A percentile compares a stretch with the other conserved stretches of the same genome.
These are phyloP conservation scores for Lanistes nyassanus DNA, from an alignment of 1,140 invertebrate genomes.

Conservation along the genomic window DNA sequence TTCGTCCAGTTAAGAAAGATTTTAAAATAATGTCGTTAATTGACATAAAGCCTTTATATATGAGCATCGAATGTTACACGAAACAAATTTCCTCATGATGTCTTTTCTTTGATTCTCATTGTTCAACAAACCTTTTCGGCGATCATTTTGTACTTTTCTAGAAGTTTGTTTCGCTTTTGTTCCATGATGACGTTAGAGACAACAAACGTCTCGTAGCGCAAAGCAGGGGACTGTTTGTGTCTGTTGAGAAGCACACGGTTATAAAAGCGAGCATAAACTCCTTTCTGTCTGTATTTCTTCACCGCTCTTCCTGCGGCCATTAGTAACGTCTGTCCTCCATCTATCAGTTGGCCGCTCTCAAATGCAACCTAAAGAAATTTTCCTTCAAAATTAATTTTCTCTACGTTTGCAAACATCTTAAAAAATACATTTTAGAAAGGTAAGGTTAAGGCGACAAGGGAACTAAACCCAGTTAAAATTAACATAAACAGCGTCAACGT, in stretches of 20 bases:
- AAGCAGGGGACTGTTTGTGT: background rate
- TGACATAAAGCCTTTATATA: background rate
- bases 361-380: background rate
- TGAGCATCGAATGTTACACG: background rate
- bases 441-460: no score
- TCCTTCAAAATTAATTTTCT: no score
- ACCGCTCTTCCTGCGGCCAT: background rate
- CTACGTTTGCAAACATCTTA: no score
- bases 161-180: background rate
- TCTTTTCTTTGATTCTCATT: background rate
- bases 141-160: background rate
- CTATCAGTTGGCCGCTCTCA: background rate
- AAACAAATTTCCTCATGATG: background rate
- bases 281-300: background rate
- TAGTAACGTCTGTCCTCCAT: background rate
- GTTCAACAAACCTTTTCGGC: background rate
- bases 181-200: background rate
- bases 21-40: background rate
- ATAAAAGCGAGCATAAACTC: background rate
- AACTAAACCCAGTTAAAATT: no score
- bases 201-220: background rate
- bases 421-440: no score
- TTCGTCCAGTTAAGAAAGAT: background rate
- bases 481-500: no score
- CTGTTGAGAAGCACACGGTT: background rate